These are phyloP conservation scores for Lomographa bimaculata DNA, from an alignment of 2,888 invertebrate genomes.

Conservation along the genomic window DNA sequence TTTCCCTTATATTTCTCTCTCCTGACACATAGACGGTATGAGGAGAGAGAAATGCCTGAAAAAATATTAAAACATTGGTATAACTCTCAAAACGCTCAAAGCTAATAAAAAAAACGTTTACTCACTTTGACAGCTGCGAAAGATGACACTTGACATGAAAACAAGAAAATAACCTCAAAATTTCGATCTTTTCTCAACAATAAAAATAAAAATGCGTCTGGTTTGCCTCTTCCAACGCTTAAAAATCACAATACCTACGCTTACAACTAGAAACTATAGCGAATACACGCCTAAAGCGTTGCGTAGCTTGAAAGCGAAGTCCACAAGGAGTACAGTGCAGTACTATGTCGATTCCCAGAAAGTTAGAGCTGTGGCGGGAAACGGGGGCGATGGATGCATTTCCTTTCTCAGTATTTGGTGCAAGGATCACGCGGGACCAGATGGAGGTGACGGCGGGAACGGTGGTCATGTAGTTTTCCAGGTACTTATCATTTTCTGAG, in stretches of 20 bases:
- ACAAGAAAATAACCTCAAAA: conserved; percentile 5
- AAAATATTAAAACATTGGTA: too few relatives aligned
- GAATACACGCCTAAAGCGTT: conserved; percentile 62
- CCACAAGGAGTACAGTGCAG: conserved; percentile 65
- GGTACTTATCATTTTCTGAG: too few relatives aligned
- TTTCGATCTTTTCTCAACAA: too few relatives aligned
- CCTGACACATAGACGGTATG: too few relatives aligned
- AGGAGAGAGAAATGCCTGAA: too few relatives aligned
- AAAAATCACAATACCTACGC: conserved; percentile 28
- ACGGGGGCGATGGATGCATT: conserved; percentile 96
- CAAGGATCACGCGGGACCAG: conserved; percentile 96
- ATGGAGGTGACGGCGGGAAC: conserved; percentile 98
- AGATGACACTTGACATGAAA: too few relatives aligned
- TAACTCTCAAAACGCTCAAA: too few relatives aligned
- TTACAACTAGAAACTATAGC: conserved; percentile 43
- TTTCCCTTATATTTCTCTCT: too few relatives aligned
- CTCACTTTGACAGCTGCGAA: too few relatives aligned
- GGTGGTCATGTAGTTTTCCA: conserved; percentile 96
- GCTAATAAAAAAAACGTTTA: too few relatives aligned
- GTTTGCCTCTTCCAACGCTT: conserved; percentile 20
- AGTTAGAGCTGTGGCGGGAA: conserved; percentile 90
- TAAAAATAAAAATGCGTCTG: conserved; percentile 15
- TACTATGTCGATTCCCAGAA: conserved; percentile 89
- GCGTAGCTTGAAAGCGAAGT: conserved; percentile 69
- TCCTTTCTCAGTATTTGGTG: conserved; percentile 92